Percentiles rank a stretch among this genome's conserved stretches.
Evolutionary conservation across 2,797 vertebrate genomes (phyloP).

Genomic region (Dryobates pubescens): DNA sequence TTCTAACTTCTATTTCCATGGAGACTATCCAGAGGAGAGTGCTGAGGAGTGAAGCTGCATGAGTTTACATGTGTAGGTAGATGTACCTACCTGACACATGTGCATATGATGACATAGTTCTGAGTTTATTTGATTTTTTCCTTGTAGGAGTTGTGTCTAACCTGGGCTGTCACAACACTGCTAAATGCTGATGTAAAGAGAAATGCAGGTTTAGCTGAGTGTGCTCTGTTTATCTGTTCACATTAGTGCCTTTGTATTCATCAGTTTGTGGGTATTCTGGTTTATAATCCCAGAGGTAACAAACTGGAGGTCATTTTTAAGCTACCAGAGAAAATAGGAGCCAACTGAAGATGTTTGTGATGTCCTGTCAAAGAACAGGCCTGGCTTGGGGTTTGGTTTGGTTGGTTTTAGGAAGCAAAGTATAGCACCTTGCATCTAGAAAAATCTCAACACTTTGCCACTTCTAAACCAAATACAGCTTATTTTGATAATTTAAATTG

Average conservation of each 20-base stretch:
- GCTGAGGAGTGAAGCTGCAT: neutral
- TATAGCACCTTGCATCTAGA: neutral
- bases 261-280: neutral
- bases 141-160: neutral
- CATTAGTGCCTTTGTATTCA: neutral
- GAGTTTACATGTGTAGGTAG: neutral
- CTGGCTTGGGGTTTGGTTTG: neutral
- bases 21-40: neutral
- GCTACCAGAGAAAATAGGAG: neutral
- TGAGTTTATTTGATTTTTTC: neutral
- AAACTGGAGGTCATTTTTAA: neutral
- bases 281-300: constrained; percentile 15
- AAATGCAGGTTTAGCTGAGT: neutral
- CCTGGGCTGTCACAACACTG: neutral
- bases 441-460: constrained; percentile 44
- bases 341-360: neutral
- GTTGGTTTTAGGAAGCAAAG: neutral
- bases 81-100: neutral
- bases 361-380: neutral
- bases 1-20: neutral
- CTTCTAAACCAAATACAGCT: constrained; percentile 24
- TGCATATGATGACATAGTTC: neutral
- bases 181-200: neutral
- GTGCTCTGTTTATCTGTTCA: neutral
- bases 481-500: constrained; percentile 42